A percentile compares a stretch with the other conserved stretches of the same genome.
Evolutionary conservation across 1,140 invertebrate genomes (phyloP).

Genomic region (Reticulitermes speratus): DNA sequence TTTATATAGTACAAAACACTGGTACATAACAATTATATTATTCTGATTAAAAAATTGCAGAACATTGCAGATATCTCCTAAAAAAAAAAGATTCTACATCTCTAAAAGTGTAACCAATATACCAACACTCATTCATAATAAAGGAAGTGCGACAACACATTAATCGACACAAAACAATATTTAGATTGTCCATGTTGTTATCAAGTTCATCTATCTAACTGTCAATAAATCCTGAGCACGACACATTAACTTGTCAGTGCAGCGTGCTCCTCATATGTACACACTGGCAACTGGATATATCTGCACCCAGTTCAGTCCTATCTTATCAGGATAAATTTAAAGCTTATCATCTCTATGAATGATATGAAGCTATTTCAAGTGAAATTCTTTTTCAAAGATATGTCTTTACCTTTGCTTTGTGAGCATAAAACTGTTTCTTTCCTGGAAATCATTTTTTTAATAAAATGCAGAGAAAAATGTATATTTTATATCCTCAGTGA

Average conservation of each 20-base stretch:
- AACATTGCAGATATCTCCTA: background rate
- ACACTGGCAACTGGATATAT: no score
- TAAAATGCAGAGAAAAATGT: slow-evolving; percentile 1
- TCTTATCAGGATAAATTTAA: background rate
- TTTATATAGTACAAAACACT: slow-evolving; percentile 27
- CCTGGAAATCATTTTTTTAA: background rate
- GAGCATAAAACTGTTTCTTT: background rate
- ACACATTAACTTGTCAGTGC: background rate
- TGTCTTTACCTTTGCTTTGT: slow-evolving; percentile 16
- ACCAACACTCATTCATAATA: slow-evolving; percentile 23
- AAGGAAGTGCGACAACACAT: slow-evolving; percentile 26
- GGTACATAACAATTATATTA: slow-evolving; percentile 24
- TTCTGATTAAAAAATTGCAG: slow-evolving; percentile 28
- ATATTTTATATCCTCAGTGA: background rate
- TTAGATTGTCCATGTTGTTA: slow-evolving; percentile 28
- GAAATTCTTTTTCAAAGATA: background rate
- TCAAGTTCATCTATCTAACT: background rate
- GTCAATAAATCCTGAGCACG: background rate
- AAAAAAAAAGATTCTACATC: slow-evolving; percentile 19
- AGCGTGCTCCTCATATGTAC: no score
- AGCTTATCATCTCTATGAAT: background rate
- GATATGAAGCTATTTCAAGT: background rate
- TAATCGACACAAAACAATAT: slow-evolving; percentile 27
- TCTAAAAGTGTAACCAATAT: slow-evolving; percentile 1
- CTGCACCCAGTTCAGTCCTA: background rate